Evolutionary conservation across 1,140 invertebrate genomes (phyloP), one percentile per base, ranked within the genome.

Genomic region (Ruditapes philippinarum): DNA sequence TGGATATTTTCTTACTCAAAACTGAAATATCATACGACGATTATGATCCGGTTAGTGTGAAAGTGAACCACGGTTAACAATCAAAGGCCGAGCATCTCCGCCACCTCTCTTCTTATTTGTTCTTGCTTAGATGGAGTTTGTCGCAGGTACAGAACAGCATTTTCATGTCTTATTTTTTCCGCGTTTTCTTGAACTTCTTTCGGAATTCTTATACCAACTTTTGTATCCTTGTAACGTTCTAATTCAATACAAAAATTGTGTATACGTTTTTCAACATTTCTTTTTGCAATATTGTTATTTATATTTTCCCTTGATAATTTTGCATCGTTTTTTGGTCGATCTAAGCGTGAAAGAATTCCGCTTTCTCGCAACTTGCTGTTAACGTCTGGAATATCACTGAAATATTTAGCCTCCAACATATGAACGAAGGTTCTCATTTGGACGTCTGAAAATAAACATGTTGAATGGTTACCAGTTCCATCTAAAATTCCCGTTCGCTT

Each of bases 371-470:
- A 38, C 22, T 60, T 76, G 2, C 22, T 19, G 31, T 51, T 86
- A 14, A 86, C 19, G 12, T 65, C 51, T 22, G 84, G 84, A 33
- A 36, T 40, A 11, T 76, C 73, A 45, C 28, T 49, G 36, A 86
- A 62, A 42, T 78, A 86, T 33, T 78, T 76, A 0, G 70, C 62
- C 54, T 88, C 85, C n/a, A 88, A n/a, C 45, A 88, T 68, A 11
- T 62, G 33, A 2, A 88, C 19, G 70, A 88, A 88, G 0, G 76
- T 49, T 88, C 45, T 1, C n/a, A 80, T 70, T 49, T 88, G 74
- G 22, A 38, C 60, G 31, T 88, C 85, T 19, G 85, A 88, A 80
- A 88, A 88, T 54, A 88, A 76, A 54, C 85, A 88, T 12, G 76
- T 80, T 5, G 74, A 65, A 38, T 88, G 85, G 11, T 28, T 9